Evolutionary conservation across 2,797 vertebrate species (phyloP).

Genomic region (Danio jaintianensis): DNA sequence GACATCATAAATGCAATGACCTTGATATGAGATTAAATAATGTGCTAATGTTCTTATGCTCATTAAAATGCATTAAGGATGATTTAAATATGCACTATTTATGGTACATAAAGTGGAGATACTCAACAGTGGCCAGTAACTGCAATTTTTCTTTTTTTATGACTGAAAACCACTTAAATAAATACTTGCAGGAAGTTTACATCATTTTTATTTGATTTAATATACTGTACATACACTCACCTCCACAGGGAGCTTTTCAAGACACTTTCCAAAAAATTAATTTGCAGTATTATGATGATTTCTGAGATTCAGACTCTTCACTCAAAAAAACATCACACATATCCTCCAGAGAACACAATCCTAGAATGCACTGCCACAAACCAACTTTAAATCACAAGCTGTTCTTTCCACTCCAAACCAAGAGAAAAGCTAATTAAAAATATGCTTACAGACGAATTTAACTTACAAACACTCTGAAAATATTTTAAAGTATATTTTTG

Average conservation of each 20-base stretch:
- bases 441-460: neutral
- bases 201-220: neutral
- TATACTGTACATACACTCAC: neutral
- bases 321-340: conserved; percentile 6
- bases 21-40: neutral
- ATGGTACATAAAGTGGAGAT: neutral
- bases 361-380: neutral
- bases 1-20: neutral
- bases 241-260: neutral
- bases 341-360: neutral
- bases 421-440: neutral
- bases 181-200: neutral
- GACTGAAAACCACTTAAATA: neutral
- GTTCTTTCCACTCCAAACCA: no score
- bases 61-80: neutral
- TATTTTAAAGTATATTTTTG: neutral
- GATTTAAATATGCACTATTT: neutral
- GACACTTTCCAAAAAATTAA: neutral
- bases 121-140: neutral
- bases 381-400: no score
- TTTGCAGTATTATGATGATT: neutral
- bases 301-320: neutral
- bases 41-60: neutral
- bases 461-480: neutral
- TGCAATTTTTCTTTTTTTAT: neutral